These are phyloP conservation scores for Tolypeutes matacus DNA, from an alignment of 2,797 vertebrate species.

Conservation along the genomic window DNA sequence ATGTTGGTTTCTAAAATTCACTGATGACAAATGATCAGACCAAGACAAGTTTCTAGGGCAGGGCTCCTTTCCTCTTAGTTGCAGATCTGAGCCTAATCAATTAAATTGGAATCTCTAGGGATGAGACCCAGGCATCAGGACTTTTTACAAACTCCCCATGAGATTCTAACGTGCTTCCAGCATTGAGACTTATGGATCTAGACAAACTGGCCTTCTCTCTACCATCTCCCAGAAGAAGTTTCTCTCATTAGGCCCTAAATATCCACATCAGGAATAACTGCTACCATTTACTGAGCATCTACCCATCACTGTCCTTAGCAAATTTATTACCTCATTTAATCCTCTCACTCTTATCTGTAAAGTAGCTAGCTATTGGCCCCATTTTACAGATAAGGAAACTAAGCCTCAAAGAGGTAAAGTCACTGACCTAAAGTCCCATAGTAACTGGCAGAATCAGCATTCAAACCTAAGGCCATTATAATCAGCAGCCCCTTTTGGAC, in stretches of 20 bases:
- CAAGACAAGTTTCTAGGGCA: neutral
- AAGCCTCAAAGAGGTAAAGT: neutral
- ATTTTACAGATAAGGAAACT: neutral
- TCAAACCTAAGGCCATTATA: neutral
- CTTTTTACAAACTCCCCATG: neutral
- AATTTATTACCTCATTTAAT: neutral
- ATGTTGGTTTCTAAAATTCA: neutral
- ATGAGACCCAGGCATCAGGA: neutral
- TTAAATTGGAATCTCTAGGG: neutral
- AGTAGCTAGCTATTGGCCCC: neutral
- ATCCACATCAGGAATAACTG: neutral
- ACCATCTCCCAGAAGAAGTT: neutral
- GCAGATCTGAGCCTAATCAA: neutral
- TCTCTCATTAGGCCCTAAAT: neutral
- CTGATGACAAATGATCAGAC: conserved; percentile 10
- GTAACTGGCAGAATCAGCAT: neutral
- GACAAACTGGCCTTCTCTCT: neutral
- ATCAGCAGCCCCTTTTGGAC: neutral
- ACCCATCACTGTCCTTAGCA: neutral
- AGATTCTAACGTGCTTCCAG: neutral
- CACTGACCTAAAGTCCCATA: neutral
- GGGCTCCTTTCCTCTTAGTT: neutral
- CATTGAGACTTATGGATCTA: neutral
- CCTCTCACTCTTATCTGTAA: neutral
- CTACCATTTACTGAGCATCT: neutral